Conservation (phyloP, 2,797 vertebrate species). For the Pangasius sanitwongsei region DNA sequence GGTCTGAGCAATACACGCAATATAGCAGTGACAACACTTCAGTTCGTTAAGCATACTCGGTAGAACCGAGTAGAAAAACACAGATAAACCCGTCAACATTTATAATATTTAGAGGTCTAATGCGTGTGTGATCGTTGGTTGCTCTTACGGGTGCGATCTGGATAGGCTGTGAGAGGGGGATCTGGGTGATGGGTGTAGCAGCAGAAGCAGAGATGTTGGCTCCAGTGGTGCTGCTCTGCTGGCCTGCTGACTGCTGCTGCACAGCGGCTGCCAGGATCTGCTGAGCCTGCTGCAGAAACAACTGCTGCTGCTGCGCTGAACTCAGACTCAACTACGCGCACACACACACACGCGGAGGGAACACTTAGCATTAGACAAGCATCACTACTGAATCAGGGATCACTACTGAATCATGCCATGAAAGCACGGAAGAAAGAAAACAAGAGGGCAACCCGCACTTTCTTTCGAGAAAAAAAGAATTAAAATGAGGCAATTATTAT, state of each 20-base stretch:
- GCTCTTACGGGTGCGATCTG: conserved; percentile 79
- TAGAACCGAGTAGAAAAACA: not conserved
- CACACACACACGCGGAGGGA: not conserved
- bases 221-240: conserved; percentile 82
- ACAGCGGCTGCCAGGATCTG: conserved; percentile 85
- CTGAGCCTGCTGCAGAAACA: conserved; percentile 85
- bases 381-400: not conserved
- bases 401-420: not conserved
- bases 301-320: conserved; percentile 83
- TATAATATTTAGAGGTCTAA: too few species aligned
- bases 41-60: not conserved
- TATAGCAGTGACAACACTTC: not conserved
- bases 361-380: not conserved
- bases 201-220: conserved; percentile 87
- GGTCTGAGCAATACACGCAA: not conserved
- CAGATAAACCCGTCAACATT: not conserved
- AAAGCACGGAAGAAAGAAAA: not conserved
- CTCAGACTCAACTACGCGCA: conserved; percentile 79
- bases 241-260: conserved; percentile 84
- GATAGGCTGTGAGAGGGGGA: conserved; percentile 85
- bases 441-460: not conserved
- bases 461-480: not conserved
- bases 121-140: not conserved
- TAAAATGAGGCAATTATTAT: not conserved
- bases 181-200: conserved; percentile 86